Conservation (phyloP, 2,888 invertebrate genomes). For the Diarsia mendica region DNA sequence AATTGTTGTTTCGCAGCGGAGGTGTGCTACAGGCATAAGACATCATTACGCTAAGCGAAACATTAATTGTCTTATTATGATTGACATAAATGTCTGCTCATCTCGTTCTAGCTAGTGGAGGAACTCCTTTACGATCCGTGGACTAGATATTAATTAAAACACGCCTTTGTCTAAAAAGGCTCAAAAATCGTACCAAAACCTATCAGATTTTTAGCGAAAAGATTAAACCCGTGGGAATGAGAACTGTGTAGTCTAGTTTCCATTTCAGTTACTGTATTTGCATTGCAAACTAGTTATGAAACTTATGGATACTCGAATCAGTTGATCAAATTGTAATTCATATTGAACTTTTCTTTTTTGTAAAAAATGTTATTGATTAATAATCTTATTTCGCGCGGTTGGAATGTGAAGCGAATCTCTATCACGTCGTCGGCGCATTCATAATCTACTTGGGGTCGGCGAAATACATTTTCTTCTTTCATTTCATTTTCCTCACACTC, state of each 20-base stretch:
- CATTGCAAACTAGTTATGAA: background rate
- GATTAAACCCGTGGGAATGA: background rate
- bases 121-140: background rate
- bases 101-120: background rate
- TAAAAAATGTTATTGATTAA: no score
- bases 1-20: no score
- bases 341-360: no score
- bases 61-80: background rate
- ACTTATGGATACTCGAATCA: background rate
- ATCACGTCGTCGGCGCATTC: no score
- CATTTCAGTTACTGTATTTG: background rate
- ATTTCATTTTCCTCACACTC: no score
- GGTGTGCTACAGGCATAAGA: no score
- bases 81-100: background rate
- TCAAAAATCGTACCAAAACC: constrained; percentile 4
- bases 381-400: no score
- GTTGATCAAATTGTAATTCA: background rate
- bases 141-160: constrained; percentile 8
- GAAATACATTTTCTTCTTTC: no score
- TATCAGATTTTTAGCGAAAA: background rate
- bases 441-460: no score
- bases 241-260: background rate
- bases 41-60: no score
- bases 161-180: background rate
- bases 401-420: no score